Conservation (phyloP, 1,140 invertebrate species). For the Aphidius ervi region DNA sequence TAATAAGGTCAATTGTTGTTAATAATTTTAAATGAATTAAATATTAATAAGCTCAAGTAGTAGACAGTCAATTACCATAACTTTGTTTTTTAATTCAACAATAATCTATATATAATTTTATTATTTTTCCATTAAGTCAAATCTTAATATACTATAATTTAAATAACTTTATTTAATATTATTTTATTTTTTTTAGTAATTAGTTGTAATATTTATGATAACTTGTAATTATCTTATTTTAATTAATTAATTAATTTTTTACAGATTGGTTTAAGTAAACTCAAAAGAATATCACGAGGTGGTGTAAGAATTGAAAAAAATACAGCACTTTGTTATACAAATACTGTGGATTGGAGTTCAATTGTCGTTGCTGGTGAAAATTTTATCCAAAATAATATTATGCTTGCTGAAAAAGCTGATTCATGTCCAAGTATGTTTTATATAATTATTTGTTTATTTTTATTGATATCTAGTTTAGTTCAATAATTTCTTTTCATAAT, state of each 20-base stretch:
- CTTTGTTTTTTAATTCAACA: too few relatives aligned
- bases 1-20: constrained; percentile 25
- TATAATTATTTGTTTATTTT: too few relatives aligned
- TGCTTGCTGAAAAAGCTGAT: constrained; percentile 17
- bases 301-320: constrained; percentile 70
- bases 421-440: constrained; percentile 29
- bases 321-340: constrained; percentile 66
- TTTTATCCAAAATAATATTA: constrained; percentile 46
- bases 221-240: not conserved
- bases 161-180: not conserved
- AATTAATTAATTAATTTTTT: constrained; percentile 4
- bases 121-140: too few relatives aligned
- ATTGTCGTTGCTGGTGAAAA: constrained; percentile 54
- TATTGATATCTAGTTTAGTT: too few relatives aligned
- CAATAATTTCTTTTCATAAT: too few relatives aligned
- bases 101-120: too few relatives aligned
- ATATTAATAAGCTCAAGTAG: not conserved
- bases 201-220: not conserved
- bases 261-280: constrained; percentile 63
- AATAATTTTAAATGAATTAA: constrained; percentile 26
- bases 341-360: constrained; percentile 68
- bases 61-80: too few relatives aligned
- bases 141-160: too few relatives aligned
- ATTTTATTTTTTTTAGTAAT: constrained; percentile 16
- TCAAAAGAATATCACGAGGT: constrained; percentile 66